Conservation (phyloP, 2,888 invertebrate species). For the Mactromeris polynyma region DNA sequence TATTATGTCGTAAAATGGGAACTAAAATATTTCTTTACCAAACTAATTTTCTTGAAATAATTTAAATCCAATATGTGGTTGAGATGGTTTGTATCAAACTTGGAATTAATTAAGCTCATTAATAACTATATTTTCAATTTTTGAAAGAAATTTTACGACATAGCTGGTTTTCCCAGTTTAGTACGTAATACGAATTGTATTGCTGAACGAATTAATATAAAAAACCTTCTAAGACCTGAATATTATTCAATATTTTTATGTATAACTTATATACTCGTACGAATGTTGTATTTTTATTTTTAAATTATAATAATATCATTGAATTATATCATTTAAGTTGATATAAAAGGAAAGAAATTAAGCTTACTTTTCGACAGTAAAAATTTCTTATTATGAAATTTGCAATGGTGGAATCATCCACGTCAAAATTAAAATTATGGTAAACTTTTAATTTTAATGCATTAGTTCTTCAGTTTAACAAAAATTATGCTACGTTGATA, state of each 20-base stretch:
- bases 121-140: neutral
- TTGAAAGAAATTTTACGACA: conserved; percentile 8
- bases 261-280: no score
- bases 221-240: neutral
- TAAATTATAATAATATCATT: no score
- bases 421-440: conserved; percentile 36
- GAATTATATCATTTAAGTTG: no score
- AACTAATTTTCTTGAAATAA: neutral
- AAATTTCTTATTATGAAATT: conserved; percentile 22
- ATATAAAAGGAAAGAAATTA: neutral
- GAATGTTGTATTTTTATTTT: no score
- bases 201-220: neutral
- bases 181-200: neutral
- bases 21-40: neutral
- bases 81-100: neutral
- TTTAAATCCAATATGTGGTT: neutral
- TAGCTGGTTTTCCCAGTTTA: conserved; percentile 8
- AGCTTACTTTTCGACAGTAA: neutral
- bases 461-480: neutral
- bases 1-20: conserved; percentile 54
- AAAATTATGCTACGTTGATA: neutral
- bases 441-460: neutral
- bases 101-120: neutral
- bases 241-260: neutral
- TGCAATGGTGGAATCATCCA: conserved; percentile 39